These are phyloP conservation scores for Synanceia verrucosa DNA, from an alignment of 2,797 vertebrate genomes.

Conservation along the genomic window DNA sequence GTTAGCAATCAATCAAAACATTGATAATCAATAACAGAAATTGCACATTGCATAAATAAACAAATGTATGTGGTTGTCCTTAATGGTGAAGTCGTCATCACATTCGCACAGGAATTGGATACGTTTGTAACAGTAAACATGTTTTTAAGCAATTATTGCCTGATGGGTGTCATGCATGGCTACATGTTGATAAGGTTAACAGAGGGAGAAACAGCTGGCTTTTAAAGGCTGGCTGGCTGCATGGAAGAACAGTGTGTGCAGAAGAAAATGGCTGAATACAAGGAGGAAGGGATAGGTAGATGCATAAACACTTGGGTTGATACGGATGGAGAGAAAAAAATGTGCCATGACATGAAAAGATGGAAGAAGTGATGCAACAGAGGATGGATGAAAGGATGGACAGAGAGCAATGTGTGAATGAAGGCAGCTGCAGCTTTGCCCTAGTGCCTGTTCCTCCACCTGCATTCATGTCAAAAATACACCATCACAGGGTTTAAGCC, in stretches of 20 bases:
- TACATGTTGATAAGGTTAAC: not conserved
- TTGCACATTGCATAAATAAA: not conserved
- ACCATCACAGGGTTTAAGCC: not conserved
- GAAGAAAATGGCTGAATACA: not conserved
- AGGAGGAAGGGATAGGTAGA: not conserved
- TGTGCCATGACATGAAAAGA: not conserved
- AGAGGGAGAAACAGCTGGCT: not conserved
- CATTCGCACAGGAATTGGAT: not conserved
- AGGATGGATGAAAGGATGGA: not conserved
- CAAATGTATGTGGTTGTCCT: not conserved
- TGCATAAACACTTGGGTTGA: not conserved
- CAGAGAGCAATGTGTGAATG: not conserved
- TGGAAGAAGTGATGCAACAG: not conserved
- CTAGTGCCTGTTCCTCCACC: not conserved
- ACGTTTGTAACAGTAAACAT: not conserved
- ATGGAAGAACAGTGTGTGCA: not conserved
- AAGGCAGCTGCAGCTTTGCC: not conserved
- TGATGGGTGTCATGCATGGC: not conserved
- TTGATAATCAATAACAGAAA: not conserved
- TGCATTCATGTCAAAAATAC: constrained; percentile 4
- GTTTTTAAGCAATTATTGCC: not conserved
- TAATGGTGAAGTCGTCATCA: not conserved
- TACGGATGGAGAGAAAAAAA: not conserved
- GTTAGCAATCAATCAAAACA: too few species aligned
- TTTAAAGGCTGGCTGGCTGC: not conserved